A percentile compares a stretch with the other conserved stretches of the same genome.
phyloP scores from a whole-genome alignment of 1,140 invertebrate genomes.

The Varroa destructor region DNA sequence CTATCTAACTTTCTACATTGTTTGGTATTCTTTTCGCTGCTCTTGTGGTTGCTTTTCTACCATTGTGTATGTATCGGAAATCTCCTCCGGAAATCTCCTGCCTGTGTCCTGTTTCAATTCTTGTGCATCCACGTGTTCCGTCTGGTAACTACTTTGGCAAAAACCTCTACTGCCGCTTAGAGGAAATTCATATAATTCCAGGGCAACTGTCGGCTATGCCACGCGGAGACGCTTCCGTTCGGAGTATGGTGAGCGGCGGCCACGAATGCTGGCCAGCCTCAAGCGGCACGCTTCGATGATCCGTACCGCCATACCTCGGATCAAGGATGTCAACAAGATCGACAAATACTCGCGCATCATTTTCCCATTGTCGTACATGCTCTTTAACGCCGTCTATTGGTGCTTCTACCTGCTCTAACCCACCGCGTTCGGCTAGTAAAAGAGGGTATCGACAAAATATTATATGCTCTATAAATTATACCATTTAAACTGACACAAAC shows the following conservation, averaged over 20 bases:
- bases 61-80: too few relatives aligned
- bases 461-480: not conserved
- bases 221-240: slow-evolving; percentile 32
- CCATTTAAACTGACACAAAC: not conserved
- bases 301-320: slow-evolving; percentile 58
- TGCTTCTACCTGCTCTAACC: slow-evolving; percentile 55
- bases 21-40: too few relatives aligned
- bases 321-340: slow-evolving; percentile 91
- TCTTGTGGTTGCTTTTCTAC: too few relatives aligned
- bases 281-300: slow-evolving; percentile 36
- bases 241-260: slow-evolving; percentile 35
- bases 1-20: too few relatives aligned
- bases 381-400: slow-evolving; percentile 90
- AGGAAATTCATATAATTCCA: slow-evolving; percentile 24
- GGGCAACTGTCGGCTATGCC: slow-evolving; percentile 26
- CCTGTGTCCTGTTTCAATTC: too few relatives aligned
- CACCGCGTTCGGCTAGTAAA: too few relatives aligned
- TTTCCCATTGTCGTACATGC: slow-evolving; percentile 81
- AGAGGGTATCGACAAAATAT: not conserved
- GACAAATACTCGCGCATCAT: slow-evolving; percentile 87
- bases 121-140: too few relatives aligned
- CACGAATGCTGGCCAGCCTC: slow-evolving; percentile 37
- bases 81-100: too few relatives aligned
- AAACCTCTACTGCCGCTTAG: not conserved
- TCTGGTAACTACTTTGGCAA: too few relatives aligned